These are phyloP conservation scores for Siniperca undulata DNA, from an alignment of 2,797 vertebrate species.

Conservation along the genomic window DNA sequence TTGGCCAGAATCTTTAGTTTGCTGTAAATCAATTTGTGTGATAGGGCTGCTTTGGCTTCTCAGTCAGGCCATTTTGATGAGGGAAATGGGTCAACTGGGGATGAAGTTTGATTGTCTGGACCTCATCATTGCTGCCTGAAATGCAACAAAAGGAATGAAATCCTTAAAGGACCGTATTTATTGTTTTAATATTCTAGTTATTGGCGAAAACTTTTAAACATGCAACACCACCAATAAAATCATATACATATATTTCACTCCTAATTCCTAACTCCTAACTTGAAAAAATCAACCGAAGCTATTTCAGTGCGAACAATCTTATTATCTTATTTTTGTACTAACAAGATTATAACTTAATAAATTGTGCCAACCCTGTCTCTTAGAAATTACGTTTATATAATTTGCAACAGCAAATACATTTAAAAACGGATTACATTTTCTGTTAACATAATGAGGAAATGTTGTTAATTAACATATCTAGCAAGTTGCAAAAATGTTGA, in stretches of 20 bases:
- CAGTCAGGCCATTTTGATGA: slow-evolving; percentile 3
- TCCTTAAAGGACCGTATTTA: neutral
- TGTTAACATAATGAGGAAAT: neutral
- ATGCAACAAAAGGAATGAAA: slow-evolving; percentile 1
- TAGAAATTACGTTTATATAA: neutral
- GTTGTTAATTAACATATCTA: neutral
- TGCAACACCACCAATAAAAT: neutral
- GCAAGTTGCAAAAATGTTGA: neutral
- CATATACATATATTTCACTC: neutral
- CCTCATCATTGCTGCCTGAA: slow-evolving; percentile 38
- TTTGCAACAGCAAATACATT: neutral
- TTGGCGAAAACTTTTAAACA: too few relatives aligned
- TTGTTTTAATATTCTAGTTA: too few relatives aligned
- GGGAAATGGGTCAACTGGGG: slow-evolving; percentile 43
- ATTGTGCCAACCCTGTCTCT: neutral
- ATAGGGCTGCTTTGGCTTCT: slow-evolving; percentile 16
- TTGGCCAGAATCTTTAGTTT: slow-evolving; percentile 28
- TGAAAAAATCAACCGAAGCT: neutral
- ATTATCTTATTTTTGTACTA: neutral
- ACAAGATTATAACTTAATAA: neutral
- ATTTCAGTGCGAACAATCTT: too few relatives aligned
- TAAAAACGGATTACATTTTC: neutral
- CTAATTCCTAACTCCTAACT: neutral
- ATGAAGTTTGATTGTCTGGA: slow-evolving; percentile 43
- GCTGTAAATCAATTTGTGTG: slow-evolving; percentile 33